Percentiles rank a stretch among this genome's conserved stretches.
Conservation (phyloP, 2,888 invertebrate genomes). For the Ecdyonurus torrentis region DNA sequence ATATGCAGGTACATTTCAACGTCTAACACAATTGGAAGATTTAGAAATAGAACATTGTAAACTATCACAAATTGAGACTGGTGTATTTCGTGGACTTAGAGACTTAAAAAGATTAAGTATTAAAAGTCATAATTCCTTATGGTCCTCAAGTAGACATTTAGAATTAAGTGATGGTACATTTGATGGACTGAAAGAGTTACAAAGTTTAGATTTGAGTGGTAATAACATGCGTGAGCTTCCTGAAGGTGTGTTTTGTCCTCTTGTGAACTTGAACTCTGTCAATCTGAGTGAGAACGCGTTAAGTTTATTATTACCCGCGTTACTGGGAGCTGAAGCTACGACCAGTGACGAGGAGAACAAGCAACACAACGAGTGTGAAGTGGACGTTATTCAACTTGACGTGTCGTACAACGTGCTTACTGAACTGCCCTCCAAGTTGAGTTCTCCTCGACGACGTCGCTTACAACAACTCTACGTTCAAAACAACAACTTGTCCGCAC, state of each 20-base stretch:
- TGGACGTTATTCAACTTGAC: conserved; percentile 69
- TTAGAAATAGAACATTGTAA: conserved; percentile 64
- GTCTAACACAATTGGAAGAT: conserved; percentile 55
- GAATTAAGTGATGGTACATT: conserved; percentile 57
- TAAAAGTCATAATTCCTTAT: conserved; percentile 62
- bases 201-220: conserved; percentile 67
- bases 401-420: conserved; percentile 73
- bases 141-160: conserved; percentile 50
- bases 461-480: conserved; percentile 65
- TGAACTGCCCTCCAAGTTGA: conserved; percentile 63
- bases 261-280: conserved; percentile 58
- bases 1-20: conserved; percentile 49
- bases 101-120: conserved; percentile 63
- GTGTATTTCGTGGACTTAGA: conserved; percentile 61
- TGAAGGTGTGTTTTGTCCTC: conserved; percentile 65
- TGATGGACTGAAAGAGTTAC: conserved; percentile 42
- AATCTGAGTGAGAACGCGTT: conserved; percentile 78
- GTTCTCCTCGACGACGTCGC: conserved; percentile 54
- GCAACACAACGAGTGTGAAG: conserved; percentile 33
- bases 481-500: conserved; percentile 77
- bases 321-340: conserved; percentile 50
- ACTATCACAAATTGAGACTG: conserved; percentile 53
- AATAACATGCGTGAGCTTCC: conserved; percentile 85
- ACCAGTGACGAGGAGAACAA: not conserved
- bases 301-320: conserved; percentile 74